These are phyloP conservation scores for Eretmochelys imbricata DNA, from an alignment of 2,113 vertebrate genomes.

Conservation along the genomic window DNA sequence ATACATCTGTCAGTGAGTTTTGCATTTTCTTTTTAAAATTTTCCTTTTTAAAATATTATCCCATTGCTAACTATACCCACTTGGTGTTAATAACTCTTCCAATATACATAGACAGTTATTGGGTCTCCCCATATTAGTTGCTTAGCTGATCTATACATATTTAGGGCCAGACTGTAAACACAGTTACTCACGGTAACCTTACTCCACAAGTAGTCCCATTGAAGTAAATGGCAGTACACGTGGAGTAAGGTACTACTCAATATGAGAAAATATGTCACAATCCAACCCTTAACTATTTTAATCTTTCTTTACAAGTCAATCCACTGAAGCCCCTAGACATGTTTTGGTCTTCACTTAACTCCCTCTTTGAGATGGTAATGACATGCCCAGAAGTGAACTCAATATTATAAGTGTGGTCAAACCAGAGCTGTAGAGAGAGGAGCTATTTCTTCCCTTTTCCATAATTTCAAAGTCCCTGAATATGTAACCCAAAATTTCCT, in stretches of 20 bases:
- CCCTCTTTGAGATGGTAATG: conserved; percentile 71
- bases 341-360: conserved; percentile 67
- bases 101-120: neutral
- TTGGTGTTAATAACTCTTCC: neutral
- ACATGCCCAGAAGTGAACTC: conserved; percentile 64
- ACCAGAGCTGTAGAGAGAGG: conserved; percentile 59
- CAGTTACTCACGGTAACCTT: conserved; percentile 13
- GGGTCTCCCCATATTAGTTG: neutral
- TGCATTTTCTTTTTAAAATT: conserved; percentile 16
- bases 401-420: conserved; percentile 69
- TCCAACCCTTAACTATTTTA: conserved; percentile 66
- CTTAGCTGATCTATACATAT: conserved; percentile 5
- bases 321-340: conserved; percentile 59
- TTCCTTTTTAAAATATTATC: conserved; percentile 22
- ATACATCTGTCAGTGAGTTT: conserved; percentile 48
- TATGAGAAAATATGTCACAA: conserved; percentile 44
- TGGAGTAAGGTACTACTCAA: conserved; percentile 35
- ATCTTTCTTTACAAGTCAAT: conserved; percentile 64
- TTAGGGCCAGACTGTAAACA: conserved; percentile 23
- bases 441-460: conserved; percentile 65
- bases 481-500: conserved; percentile 62
- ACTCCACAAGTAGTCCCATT: conserved; percentile 30
- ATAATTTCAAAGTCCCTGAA: conserved; percentile 63
- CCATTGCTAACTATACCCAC: neutral
- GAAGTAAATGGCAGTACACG: conserved; percentile 36